These are phyloP conservation scores for Drosophila setifemur DNA, from an alignment of 1,140 invertebrate genomes.

Conservation along the genomic window DNA sequence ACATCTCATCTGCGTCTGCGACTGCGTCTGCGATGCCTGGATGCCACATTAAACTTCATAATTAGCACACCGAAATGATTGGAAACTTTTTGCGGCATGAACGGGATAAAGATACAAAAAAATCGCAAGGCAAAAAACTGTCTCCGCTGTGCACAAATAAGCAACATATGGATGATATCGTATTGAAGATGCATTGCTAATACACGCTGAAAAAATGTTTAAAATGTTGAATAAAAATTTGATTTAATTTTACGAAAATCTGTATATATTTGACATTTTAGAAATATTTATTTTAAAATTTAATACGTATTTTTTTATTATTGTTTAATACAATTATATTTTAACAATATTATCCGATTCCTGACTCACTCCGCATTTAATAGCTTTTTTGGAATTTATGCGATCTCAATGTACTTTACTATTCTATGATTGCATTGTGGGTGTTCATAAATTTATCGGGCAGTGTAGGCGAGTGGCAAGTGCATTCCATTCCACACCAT, in stretches of 20 bases:
- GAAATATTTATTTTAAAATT: too few relatives aligned
- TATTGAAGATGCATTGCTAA: conserved; percentile 20
- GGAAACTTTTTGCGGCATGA: conserved; percentile 47
- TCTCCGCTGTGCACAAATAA: conserved; percentile 59
- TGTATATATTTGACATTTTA: too few relatives aligned
- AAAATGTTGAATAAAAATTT: not conserved
- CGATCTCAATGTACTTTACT: too few relatives aligned
- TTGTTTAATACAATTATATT: too few relatives aligned
- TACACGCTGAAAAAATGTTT: conserved; percentile 7
- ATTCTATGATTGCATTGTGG: not conserved
- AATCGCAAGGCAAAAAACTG: conserved; percentile 39
- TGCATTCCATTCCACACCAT: conserved; percentile 47
- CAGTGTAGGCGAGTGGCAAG: conserved; percentile 43
- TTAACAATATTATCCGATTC: too few relatives aligned
- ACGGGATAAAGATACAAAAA: conserved; percentile 4
- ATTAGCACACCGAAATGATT: conserved; percentile 76
- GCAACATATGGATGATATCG: conserved; percentile 69
- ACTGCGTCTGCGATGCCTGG: conserved; percentile 37
- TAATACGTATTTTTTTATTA: too few relatives aligned
- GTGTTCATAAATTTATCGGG: conserved; percentile 18
- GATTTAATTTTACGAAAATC: not conserved
- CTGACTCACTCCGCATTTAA: too few relatives aligned
- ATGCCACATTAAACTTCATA: conserved; percentile 79
- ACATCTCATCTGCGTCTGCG: conserved; percentile 5
- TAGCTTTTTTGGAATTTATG: too few relatives aligned